phyloP scores from a whole-genome alignment of 2,888 invertebrate species.

The Tromatobia lineatoria region DNA sequence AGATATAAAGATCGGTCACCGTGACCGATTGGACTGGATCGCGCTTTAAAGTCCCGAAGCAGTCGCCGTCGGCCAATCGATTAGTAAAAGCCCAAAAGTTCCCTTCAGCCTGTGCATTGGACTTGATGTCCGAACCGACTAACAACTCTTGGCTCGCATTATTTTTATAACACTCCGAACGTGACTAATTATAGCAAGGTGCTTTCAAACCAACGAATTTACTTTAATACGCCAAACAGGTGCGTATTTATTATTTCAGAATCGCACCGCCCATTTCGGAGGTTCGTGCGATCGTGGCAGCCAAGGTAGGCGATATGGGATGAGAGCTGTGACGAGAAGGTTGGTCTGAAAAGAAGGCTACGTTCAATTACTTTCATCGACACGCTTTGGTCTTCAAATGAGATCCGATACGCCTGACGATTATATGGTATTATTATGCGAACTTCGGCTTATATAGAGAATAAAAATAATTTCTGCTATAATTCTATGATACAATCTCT shows the following conservation, averaged over 20 bases:
- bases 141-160: conserved; percentile 11
- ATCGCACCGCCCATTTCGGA: neutral
- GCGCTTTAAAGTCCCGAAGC: neutral
- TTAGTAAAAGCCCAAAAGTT: conserved; percentile 6
- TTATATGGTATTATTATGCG: conserved; percentile 9
- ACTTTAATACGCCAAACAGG: conserved; percentile 47
- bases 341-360: conserved; percentile 70
- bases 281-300: conserved; percentile 18
- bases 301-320: conserved; percentile 1
- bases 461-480: conserved; percentile 42
- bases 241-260: conserved; percentile 43
- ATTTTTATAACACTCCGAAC: conserved; percentile 26
- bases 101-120: neutral
- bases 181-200: conserved; percentile 56
- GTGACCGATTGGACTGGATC: too few species aligned
- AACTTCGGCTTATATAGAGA: neutral
- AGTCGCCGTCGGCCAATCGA: neutral
- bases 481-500: conserved; percentile 7
- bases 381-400: conserved; percentile 32
- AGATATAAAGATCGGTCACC: too few species aligned
- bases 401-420: conserved; percentile 26
- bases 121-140: conserved; percentile 52
- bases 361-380: conserved; percentile 71
- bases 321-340: conserved; percentile 67
- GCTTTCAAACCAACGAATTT: conserved; percentile 41